Base-by-base conservation (phyloP, 2,888 invertebrate genomes). In the Ectropis crepuscularia region DNA sequence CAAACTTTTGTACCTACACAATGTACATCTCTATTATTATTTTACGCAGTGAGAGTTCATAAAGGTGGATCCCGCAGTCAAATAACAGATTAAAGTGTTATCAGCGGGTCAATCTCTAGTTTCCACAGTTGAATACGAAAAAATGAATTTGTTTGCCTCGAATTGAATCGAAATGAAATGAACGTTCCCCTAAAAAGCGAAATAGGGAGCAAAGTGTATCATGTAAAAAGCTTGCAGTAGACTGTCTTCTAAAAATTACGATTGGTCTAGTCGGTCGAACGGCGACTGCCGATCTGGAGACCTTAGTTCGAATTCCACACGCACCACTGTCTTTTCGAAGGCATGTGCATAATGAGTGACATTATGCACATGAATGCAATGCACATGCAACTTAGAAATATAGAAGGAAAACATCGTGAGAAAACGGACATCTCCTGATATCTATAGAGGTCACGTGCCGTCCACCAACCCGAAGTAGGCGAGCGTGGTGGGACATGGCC, bases 131-230 rank as follows among this genome's bases (percentile, higher is more conserved):
- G 77, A 81, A 74, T 76, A 80, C 76, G 75, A 89, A 89, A 87
- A 90, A 88, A 87, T 85, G 85, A 89, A 89, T 90, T 87, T 86
- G 82, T 87, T 89, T 85, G 83, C 83, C 81, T 76, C 77, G 83
- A 87, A 91, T 92, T 87, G 88, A 89, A 91, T 88, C 79, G 87
- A 81, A 90, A 90, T 90, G 84, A 85, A 92, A 90, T 89, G 85
- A 87, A 86, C 83, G 81, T 75, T 79, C 83, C 87, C 87, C 85
- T 78, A 80, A 85, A 83, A 83, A 84, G 78, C 78, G 78, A 81
- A 86, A 83, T 74, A 82, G 77, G 78, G 79, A 65, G 57, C 70
- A 63, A 38, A 42, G 16, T 47, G 36, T 28, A 39, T 37, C 9
- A 43, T 55, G 36, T 9, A 11, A 51, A 8, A 37, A 9, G 48